Base-by-base conservation (phyloP, 2,888 invertebrate species). In the Bhutanitis thaidina region DNA sequence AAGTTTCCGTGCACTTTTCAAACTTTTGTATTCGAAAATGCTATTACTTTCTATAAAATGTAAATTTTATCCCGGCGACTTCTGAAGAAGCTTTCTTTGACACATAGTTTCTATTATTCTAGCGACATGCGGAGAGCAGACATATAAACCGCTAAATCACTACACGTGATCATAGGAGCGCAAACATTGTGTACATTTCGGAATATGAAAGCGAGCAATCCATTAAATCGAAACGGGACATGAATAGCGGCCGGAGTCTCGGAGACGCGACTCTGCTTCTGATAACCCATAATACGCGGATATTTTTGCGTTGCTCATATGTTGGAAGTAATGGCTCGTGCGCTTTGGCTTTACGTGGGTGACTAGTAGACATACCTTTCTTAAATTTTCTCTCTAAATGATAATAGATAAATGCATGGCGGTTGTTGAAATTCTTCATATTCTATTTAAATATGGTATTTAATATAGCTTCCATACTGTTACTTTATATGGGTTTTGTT, bases 261-360 rank as follows among this genome's bases (percentile, higher is more conserved):
- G 71, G 74, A 64, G 77, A 81, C 85, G 83, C 81, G 79, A 73
- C 83, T 75, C 83, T 78, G 60, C 75, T 74, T 83, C 81, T 88
- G 87, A 88, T 87, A 88, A 87, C 84, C 87, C 77, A 82, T 87
- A 88, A 88, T 88, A 84, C 88, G 80, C 82, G 82, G 87, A 88
- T 89, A 89, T 89, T 89, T 88, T 85, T 87, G 83, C 85, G 80
- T 82, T 87, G 85, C 87, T 88, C 88, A 89, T 88, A 89, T 84
- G 87, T 88, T 81, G 89, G 84, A 87, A 88, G 89, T 89, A 89
- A 89, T 88, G 87, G 84, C 74, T 81, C 75, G 83, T 80, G 69
- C 65, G 52, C 61, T 71, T 65, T 68, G 52, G 68, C 56, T 58
- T 52, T 14, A n/a, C 43, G 39, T 43, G 54, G 55, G 55, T 57